Conservation (phyloP, 2,797 vertebrate genomes). For the Saxicola maurus region DNA sequence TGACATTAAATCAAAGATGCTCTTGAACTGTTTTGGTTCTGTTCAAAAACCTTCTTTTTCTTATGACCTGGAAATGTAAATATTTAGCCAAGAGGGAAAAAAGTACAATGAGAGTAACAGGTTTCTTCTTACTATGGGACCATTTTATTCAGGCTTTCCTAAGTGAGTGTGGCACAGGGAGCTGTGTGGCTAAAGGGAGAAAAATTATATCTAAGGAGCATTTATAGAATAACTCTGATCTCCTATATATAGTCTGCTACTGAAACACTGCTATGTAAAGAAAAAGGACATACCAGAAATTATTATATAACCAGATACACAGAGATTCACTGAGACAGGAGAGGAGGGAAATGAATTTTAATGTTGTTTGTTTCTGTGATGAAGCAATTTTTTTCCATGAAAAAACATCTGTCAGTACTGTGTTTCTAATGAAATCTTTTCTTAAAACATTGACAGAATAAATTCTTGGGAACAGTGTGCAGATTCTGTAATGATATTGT, state of each 20-base stretch:
- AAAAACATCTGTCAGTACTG: neutral
- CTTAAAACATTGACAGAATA: neutral
- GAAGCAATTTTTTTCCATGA: neutral
- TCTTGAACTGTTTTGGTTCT: neutral
- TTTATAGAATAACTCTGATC: neutral
- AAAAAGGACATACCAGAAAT: neutral
- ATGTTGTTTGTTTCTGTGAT: conserved; percentile 13
- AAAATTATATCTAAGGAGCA: neutral
- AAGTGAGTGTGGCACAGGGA: neutral
- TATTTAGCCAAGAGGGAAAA: neutral
- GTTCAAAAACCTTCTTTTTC: neutral
- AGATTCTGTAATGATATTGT: conserved; percentile 37
- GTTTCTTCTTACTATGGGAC: neutral
- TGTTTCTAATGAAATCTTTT: conserved; percentile 23
- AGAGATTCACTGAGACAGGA: neutral
- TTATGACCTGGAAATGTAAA: neutral
- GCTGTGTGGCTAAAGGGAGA: neutral
- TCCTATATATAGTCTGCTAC: neutral
- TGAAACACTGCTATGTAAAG: neutral
- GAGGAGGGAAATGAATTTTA: neutral
- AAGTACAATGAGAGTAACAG: accelerated
- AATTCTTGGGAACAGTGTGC: neutral
- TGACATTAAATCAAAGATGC: neutral
- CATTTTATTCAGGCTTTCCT: neutral
- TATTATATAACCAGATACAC: neutral